Base-by-base conservation (phyloP, 2,797 vertebrate genomes). In the Hipposideros larvatus region DNA sequence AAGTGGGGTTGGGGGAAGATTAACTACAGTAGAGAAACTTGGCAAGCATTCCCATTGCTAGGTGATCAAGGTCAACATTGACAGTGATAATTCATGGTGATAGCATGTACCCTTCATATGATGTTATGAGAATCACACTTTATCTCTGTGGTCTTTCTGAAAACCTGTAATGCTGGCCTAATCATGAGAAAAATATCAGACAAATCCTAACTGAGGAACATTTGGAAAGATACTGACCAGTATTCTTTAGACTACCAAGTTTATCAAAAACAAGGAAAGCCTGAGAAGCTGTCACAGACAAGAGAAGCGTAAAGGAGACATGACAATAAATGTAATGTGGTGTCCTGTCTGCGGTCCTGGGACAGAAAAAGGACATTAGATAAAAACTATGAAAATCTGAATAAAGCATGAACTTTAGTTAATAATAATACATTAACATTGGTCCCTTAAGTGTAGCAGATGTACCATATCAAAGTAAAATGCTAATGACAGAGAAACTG, bases 361-460 rank as follows among this genome's bases (percentile, higher is more conserved):
- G 34, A 86, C 37, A 68, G 57, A 79, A 78, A 31, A n/a, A 66
- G 31, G 1, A 82, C 2, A 0, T 37, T 26, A 26, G 46, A 37
- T 53, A 80, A 82, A 93, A 83, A 65, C 21, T 22, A 70, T 41
- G 34, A 28, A 48, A 86, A 70, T 82, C 37, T 53, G 71, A 46
- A 19, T 26, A 2, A 43, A 26, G 57, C 4, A 68, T 22, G 31
- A 61, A 26, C 2, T 77, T 53, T 6, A 51, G 70, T 85, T 68
- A 70, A 73, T 14, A 18, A 43, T 16, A 48, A 63, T n/a, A 46
- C 4, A 18, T 57, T 26, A 48, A 15, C 26, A 78, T 4, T 59
- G 48, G n/a, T 46, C 83, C 41, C 31, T 65, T 63, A 43, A 18
- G 43, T 43, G 34, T n/a, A 31, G 34, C 16, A 43, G 24, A 34